These are phyloP conservation scores for Tenthredo scrophulariae DNA, from an alignment of 2,888 invertebrate species.

Conservation along the genomic window DNA sequence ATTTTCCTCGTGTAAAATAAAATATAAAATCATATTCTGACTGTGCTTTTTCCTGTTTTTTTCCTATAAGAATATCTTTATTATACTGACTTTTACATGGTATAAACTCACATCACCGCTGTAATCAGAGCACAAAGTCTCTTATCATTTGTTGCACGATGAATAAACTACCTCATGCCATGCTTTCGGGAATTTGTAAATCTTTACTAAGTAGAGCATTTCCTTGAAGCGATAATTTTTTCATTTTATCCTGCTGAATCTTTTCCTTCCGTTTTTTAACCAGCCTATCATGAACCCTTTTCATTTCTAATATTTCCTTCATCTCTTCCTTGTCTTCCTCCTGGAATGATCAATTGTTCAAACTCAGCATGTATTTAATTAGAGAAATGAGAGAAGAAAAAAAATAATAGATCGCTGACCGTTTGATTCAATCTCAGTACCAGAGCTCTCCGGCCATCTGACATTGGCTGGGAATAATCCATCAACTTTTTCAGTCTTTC, in stretches of 20 bases:
- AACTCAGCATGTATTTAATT: neutral
- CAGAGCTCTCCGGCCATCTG: conserved; percentile 90
- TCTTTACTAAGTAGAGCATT: conserved; percentile 24
- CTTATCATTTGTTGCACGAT: conserved; percentile 26
- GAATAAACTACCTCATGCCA: conserved; percentile 16
- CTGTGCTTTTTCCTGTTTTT: neutral
- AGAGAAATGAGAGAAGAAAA: neutral
- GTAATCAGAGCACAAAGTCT: conserved; percentile 24
- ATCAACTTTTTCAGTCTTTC: conserved; percentile 92
- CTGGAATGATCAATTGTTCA: conserved; percentile 78
- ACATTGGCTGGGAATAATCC: conserved; percentile 97
- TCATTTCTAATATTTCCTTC: conserved; percentile 96
- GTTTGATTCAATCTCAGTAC: conserved; percentile 94
- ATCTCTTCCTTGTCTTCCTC: conserved; percentile 96
- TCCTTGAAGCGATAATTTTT: conserved; percentile 25
- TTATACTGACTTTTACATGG: neutral
- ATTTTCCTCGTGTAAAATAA: neutral
- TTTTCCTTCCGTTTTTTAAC: conserved; percentile 83
- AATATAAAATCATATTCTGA: neutral
- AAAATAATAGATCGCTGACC: conserved; percentile 79
- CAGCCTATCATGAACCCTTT: conserved; percentile 90
- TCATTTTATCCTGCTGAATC: conserved; percentile 59
- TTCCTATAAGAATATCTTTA: neutral
- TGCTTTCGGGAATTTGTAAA: conserved; percentile 21
- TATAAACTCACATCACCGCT: neutral